Evolutionary conservation across 2,888 invertebrate genomes (phyloP), one percentile per base, ranked within the genome.

Genomic region (Chironomus riparius): DNA sequence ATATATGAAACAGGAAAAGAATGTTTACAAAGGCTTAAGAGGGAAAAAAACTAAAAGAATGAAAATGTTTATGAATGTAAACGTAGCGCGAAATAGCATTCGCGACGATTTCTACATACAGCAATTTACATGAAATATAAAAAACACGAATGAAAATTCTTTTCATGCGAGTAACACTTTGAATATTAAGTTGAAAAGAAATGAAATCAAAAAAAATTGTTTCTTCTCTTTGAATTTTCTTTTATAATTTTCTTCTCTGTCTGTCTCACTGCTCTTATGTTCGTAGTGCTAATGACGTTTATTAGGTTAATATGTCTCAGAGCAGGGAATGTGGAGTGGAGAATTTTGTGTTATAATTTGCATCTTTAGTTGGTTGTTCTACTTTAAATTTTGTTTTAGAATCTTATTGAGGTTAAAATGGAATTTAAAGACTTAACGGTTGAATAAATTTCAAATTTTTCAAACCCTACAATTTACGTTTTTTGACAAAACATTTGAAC

Each of bases 211-310:
- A 18, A 4, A 18, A 15, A 18, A 4, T 56, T 56, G 15, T 18
- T 15, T 56, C 15, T 50, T 0, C 18, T 56, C 18, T 56, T 5
- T 56, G 15, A 56, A 15, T 18, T 5, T 56, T 68, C 24, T 21
- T 65, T 65, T 56, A 56, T 28, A 21, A 70, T 12, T 18, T 47
- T 70, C 15, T n/a, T 65, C 21, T 21, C 65, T 65, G 38, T 38
- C 38, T 38, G 38, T 4, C 38, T 38, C 38, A 38, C 38, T 38
- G 4, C 38, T 38, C 10, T 28, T 2, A 38, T 38, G 38, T 2
- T 18, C 2, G 18, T 47, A 56, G 71, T 71, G 71, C n/a, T 71
- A 22, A 71, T 71, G 71, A 71, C 15, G 56, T 71, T 71, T 71
- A 71, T 71, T 47, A 71, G 71, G 13, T 56, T 71, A 56, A 56